Evolutionary conservation across 2,113 vertebrate genomes (phyloP), one percentile per base, ranked within the genome.

Genomic region (Perca fluviatilis): DNA sequence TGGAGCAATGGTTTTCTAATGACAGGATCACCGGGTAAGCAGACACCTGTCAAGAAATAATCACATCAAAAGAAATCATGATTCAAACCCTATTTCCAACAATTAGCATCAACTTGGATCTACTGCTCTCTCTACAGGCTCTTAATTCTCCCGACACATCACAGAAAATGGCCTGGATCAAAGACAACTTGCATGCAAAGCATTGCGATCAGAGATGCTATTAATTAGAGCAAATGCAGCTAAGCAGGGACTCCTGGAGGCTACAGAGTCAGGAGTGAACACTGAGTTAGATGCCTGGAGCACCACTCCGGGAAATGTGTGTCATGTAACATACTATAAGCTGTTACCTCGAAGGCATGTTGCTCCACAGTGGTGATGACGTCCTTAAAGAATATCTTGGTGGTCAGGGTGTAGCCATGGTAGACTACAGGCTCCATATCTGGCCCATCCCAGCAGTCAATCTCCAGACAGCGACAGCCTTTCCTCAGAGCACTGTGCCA

Each of bases 381-480:
- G 18, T 96, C 96, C 83, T 67, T 93, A 83, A 98, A 98, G 0
- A 94, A 76, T 67, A 99, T 96, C 91, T 95, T 97, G 89, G 95
- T 96, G 0, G 97, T 98, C 43, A 98, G 87, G 6, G 97, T 98
- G 83, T 96, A 93, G 2, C 97, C 97, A 0, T 98, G 97, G 77
- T 97, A 98, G 0, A 98, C 97, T 3, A 97, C 0, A 0, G 98
- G 97, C 30, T 98, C 95, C 27, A 90, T 88, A 13, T 96, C 88
- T 2, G 86, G 68, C 27, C 97, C 97, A 60, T 98, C 96, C 96
- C 97, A 97, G 92, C 97, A 98, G 91, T 97, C 97, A 58, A 98
- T 97, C 91, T 98, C 97, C 88, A 98, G 84, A 77, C 97, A 98
- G 50, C 97, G 97, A 23, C 97, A 98, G 74, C 97, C 97, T 91